Evolutionary conservation across 2,113 vertebrate genomes (phyloP).

Genomic region (Pelvicachromis taeniatus): DNA sequence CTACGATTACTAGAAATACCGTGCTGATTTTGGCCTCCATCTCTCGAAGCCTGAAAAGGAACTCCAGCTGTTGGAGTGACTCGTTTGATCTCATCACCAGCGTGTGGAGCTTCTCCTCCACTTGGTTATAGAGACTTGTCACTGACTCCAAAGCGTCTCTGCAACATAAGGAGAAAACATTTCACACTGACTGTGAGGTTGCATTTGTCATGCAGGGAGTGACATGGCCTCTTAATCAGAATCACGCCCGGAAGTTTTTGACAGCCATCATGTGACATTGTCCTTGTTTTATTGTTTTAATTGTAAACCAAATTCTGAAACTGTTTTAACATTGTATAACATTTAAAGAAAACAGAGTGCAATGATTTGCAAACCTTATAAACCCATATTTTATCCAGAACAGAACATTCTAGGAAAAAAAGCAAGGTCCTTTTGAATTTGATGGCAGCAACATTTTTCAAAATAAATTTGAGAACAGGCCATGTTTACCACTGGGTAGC

Average conservation of each 20-base stretch:
- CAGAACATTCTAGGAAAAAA: not conserved
- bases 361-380: not conserved
- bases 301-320: not conserved
- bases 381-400: not conserved
- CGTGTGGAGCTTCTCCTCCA: slow-evolving; percentile 86
- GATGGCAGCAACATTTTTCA: not conserved
- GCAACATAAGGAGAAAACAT: not conserved
- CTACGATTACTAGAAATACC: slow-evolving; percentile 57
- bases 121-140: slow-evolving; percentile 77
- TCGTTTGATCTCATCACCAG: slow-evolving; percentile 87
- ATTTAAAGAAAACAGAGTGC: not conserved
- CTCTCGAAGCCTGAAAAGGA: slow-evolving; percentile 73
- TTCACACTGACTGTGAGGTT: not conserved
- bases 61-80: slow-evolving; percentile 80
- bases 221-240: not conserved
- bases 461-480: not conserved
- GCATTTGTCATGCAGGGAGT: not conserved
- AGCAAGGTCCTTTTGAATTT: not conserved
- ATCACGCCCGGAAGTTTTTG: not conserved
- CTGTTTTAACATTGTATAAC: not conserved
- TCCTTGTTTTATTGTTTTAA: not conserved
- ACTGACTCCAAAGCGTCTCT: slow-evolving; percentile 79
- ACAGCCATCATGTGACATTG: not conserved
- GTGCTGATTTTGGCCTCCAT: slow-evolving; percentile 74
- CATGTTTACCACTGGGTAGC: not conserved